phyloP scores from a whole-genome alignment of 2,113 vertebrate species.

The Laticauda colubrina region DNA sequence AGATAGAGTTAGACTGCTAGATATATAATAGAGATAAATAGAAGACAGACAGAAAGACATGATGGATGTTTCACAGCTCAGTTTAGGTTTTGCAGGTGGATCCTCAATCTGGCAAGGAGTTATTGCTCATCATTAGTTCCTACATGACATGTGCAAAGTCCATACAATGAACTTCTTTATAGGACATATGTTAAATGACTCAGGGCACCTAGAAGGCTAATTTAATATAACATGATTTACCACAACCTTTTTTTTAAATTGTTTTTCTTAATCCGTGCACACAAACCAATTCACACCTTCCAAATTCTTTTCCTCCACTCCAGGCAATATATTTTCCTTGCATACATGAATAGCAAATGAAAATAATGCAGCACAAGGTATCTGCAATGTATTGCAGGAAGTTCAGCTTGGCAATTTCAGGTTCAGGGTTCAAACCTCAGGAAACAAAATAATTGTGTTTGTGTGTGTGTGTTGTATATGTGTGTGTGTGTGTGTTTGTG shows the following conservation, averaged over 20 bases:
- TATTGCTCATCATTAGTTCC: conserved; percentile 60
- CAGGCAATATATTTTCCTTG: conserved; percentile 33
- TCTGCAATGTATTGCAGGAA: neutral
- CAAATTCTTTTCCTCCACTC: conserved; percentile 35
- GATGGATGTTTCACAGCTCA: conserved; percentile 23
- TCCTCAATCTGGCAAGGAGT: conserved; percentile 37
- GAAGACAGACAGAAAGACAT: too few species aligned
- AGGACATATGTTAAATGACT: conserved; percentile 55
- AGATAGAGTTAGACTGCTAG: too few species aligned
- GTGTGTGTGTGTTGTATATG: too few species aligned
- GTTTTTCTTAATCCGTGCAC: conserved; percentile 50
- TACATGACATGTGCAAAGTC: conserved; percentile 50
- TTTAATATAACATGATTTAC: conserved; percentile 64
- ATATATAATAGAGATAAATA: too few species aligned
- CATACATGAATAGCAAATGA: conserved; percentile 42
- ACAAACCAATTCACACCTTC: conserved; percentile 40
- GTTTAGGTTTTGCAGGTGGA: conserved; percentile 21
- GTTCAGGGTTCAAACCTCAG: neutral
- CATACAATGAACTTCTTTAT: conserved; percentile 41
- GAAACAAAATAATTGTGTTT: neutral
- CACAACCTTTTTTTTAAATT: conserved; percentile 18
- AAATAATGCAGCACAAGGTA: neutral
- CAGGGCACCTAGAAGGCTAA: conserved; percentile 48
- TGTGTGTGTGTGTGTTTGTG: too few species aligned
- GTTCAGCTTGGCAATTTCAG: neutral